Conservation (phyloP, 2,113 vertebrate species). For the Hymenochirus boettgeri region DNA sequence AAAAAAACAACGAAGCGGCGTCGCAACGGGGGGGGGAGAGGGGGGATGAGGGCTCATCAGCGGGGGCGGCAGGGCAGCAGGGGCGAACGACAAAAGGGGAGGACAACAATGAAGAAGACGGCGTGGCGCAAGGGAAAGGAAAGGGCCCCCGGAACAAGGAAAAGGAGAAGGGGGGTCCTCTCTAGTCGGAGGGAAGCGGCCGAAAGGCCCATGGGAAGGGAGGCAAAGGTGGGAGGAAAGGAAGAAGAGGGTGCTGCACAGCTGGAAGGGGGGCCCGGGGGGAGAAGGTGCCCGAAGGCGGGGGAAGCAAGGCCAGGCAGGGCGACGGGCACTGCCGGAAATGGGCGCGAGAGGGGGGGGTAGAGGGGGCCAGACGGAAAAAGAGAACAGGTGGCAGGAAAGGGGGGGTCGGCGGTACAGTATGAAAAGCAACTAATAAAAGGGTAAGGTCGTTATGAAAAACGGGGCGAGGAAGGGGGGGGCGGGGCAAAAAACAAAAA, state of each 20-base stretch:
- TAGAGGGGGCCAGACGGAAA: not conserved
- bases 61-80: not conserved
- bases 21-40: not conserved
- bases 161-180: not conserved
- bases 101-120: not conserved
- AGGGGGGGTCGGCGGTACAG: too few species aligned
- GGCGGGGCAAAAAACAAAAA: not conserved
- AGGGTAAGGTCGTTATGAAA: not conserved
- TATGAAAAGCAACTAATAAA: not conserved
- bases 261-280: not conserved
- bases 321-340: not conserved
- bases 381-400: not conserved
- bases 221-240: not conserved
- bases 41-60: not conserved
- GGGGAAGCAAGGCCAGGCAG: not conserved
- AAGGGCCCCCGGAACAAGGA: not conserved
- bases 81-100: not conserved
- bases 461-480: not conserved
- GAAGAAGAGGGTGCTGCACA: not conserved
- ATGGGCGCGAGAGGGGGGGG: too few species aligned
- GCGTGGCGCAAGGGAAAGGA: not conserved
- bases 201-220: not conserved
- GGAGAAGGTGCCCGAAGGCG: not conserved
- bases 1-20: too few species aligned
- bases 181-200: too few species aligned